Evolutionary conservation across 2,113 vertebrate genomes (phyloP), one percentile per base, ranked within the genome.

Genomic region (Potamarius usumacintae): DNA sequence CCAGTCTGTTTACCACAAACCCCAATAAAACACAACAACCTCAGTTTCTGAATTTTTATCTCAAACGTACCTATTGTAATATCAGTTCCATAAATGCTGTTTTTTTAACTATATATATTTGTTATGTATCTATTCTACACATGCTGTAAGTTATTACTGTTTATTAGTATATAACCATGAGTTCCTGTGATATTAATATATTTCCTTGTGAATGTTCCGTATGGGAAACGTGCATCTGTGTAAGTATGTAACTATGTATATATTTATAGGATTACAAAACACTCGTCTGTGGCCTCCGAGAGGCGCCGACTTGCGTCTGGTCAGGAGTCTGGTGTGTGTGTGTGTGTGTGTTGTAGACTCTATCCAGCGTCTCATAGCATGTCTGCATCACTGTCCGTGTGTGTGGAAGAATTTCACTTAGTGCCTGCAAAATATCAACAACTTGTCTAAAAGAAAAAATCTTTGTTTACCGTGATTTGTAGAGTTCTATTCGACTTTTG

Each of bases 151-250:
- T 95, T 95, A 95, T 94, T 91, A 83, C 82, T 95, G 93, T 93
- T 90, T 88, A 89, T 90, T 94, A 94, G 94, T 94, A 93, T 88
- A 92, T 94, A 94, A 92, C 93, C 94, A 94, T 94, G 94, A 94
- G 91, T 92, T 93, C 92, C 91, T 92, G 92, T 94, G 93, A 95
- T 93, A 94, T 95, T 96, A 96, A 96, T 95, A 96, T 96, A 96
- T 96, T 95, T 93, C 92, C 92, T 92, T 90, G 91, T 93, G 88
- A 89, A 91, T 91, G 89, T 94, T 91, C 89, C 90, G 93, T 93
- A 92, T 88, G 92, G 93, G 90, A 93, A 92, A 93, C 89, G 91
- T 92, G 90, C 90, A 90, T 93, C 87, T 90, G 87, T 91, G 91
- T 94, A 94, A 92, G 90, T 93, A 88, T 93, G 91, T 92, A 91